Conservation (phyloP, 1,140 invertebrate species). For the Cotesia chilonis region DNA sequence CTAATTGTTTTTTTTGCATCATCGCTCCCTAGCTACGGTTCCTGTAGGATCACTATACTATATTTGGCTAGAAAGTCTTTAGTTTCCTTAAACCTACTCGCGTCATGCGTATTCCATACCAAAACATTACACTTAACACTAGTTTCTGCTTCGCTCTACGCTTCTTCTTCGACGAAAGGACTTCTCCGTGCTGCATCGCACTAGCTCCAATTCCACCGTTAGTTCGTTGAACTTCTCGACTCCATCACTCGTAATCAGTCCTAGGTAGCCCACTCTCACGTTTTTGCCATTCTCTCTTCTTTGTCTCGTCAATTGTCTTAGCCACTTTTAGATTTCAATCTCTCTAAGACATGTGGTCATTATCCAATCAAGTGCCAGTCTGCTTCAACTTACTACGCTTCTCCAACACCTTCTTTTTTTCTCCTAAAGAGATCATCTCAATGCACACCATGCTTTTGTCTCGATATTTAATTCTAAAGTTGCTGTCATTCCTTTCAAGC, state of each 20-base stretch:
- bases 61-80: too few relatives aligned
- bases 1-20: too few relatives aligned
- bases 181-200: too few relatives aligned
- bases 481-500: not conserved
- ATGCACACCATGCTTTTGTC: not conserved
- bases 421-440: not conserved
- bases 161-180: too few relatives aligned
- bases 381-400: slow-evolving; percentile 32
- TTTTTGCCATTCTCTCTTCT: slow-evolving; percentile 13
- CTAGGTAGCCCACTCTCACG: not conserved
- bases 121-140: too few relatives aligned
- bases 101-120: too few relatives aligned
- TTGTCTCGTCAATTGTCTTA: slow-evolving; percentile 17
- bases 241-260: not conserved
- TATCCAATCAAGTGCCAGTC: slow-evolving; percentile 34
- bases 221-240: not conserved
- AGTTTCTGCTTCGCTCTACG: too few relatives aligned
- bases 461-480: not conserved
- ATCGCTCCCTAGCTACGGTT: too few relatives aligned
- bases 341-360: slow-evolving; percentile 37
- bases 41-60: too few relatives aligned
- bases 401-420: not conserved
- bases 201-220: not conserved
- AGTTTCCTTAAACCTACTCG: too few relatives aligned
- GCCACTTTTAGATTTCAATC: slow-evolving; percentile 30